Base-by-base conservation (phyloP, 2,113 vertebrate genomes). In the Clupea harengus region DNA sequence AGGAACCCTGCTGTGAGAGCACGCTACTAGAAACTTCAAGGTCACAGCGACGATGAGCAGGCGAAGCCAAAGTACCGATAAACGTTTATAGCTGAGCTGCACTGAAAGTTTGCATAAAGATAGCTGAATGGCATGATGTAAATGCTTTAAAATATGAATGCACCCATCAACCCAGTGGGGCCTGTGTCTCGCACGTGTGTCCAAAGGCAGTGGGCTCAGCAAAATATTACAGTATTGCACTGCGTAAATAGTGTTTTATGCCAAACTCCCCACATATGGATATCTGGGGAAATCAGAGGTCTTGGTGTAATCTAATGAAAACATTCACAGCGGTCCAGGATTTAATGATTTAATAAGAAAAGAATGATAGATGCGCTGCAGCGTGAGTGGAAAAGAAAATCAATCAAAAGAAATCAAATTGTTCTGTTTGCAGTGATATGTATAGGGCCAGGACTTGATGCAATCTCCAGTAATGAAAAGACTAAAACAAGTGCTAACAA, bases 211-310 rank as follows among this genome's bases (percentile, higher is more conserved):
- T 78, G 13, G 11, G 28, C 39, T 13, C 47, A 17, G 72, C 11
- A 2, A 78, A 78, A 78, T 78, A 78, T 39, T 78, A 78, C 72
- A 17, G 10, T 32, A 72, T 32, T 13, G 64, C 64, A 28, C 57
- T 64, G n/a, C n/a, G 72, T 15, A 39, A 64, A 78, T 11, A 78
- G 13, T 39, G 78, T 44, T 54, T 47, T 47, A 57, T 87, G 82
- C 72, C 88, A 87, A 82, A 88, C 44, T 82, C 84, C 49, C 80
- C 45, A 83, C 32, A 50, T 72, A 81, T 60, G 49, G 13, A 87
- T 88, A 80, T 90, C 89, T 50, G 32, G 89, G 89, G 89, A 88
- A 88, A 87, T 88, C 85, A 84, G 57, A 44, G 57, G 84, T 50
- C 72, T 18, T 7, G 84, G 80, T 67, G 83, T 84, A 85, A 67